Percentiles rank a stretch among this genome's conserved stretches.
Evolutionary conservation across 35 echinoderm and acorn worm genomes (phyloP).

Genomic region (Antedon bifida): DNA sequence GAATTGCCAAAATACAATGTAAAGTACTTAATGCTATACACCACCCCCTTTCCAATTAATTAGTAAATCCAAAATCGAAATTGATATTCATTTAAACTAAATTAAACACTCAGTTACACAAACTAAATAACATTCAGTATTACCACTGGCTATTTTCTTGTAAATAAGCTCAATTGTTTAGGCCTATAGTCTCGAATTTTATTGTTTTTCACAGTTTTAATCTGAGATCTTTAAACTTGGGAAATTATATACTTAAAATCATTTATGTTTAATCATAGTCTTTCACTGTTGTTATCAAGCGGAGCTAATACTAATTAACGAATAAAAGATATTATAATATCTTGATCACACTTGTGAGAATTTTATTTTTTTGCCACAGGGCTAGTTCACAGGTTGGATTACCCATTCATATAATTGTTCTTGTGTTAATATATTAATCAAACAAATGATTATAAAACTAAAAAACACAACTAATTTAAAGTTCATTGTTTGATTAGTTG

Average conservation of each 20-base stretch:
- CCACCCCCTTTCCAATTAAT: too few relatives aligned
- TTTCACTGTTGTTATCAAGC: background rate
- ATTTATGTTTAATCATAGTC: background rate
- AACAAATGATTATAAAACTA: background rate
- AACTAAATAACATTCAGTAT: too few relatives aligned
- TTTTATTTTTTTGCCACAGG: background rate
- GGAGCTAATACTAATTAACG: background rate
- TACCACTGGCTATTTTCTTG: too few relatives aligned
- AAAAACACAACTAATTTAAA: background rate
- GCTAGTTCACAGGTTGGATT: background rate
- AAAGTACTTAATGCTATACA: too few relatives aligned
- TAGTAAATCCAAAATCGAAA: too few relatives aligned
- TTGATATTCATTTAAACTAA: too few relatives aligned
- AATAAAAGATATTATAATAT: background rate
- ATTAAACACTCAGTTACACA: too few relatives aligned
- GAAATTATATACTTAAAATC: background rate
- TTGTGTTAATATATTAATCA: background rate
- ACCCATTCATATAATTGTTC: background rate
- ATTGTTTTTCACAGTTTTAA: too few relatives aligned
- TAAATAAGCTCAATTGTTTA: too few relatives aligned
- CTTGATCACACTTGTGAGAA: background rate
- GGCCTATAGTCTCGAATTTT: too few relatives aligned
- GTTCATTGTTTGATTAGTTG: background rate
- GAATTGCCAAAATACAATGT: too few relatives aligned
- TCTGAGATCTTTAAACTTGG: too few relatives aligned